Conservation (phyloP, 2,797 vertebrate species). For the Rhinophrynus dorsalis region DNA sequence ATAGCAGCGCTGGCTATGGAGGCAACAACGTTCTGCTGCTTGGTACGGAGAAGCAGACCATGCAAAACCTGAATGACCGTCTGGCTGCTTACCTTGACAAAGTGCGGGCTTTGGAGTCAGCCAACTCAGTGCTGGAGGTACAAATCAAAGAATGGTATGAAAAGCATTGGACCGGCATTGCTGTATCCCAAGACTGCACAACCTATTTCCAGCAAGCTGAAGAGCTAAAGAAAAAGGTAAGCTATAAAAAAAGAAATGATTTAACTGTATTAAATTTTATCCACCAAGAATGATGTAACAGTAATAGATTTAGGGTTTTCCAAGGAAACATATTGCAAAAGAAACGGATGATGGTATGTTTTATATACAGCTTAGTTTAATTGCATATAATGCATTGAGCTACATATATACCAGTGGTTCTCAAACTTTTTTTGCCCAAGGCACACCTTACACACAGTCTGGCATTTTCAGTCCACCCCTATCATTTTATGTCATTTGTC, state of each 20-base stretch:
- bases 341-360: too few species aligned
- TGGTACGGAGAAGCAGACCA: slow-evolving; percentile 86
- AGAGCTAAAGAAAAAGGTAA: slow-evolving; percentile 88
- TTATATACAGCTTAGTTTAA: too few species aligned
- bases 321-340: too few species aligned
- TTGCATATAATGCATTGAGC: too few species aligned
- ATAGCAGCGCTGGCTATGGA: slow-evolving; percentile 67
- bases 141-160: slow-evolving; percentile 84
- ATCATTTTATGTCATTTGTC: too few species aligned
- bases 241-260: neutral
- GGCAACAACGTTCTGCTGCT: slow-evolving; percentile 59
- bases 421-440: too few species aligned
- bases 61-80: slow-evolving; percentile 96
- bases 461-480: too few species aligned
- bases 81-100: slow-evolving; percentile 90
- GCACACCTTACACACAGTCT: too few species aligned
- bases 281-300: too few species aligned
- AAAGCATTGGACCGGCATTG: slow-evolving; percentile 61
- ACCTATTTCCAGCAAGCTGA: slow-evolving; percentile 74
- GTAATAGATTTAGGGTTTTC: too few species aligned
- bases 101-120: slow-evolving; percentile 82
- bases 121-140: slow-evolving; percentile 77
- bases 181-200: slow-evolving; percentile 71
- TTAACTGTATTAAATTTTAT: too few species aligned
- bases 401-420: too few species aligned